Conservation (phyloP, 2,797 vertebrate species). For the Labeo calbasu region DNA sequence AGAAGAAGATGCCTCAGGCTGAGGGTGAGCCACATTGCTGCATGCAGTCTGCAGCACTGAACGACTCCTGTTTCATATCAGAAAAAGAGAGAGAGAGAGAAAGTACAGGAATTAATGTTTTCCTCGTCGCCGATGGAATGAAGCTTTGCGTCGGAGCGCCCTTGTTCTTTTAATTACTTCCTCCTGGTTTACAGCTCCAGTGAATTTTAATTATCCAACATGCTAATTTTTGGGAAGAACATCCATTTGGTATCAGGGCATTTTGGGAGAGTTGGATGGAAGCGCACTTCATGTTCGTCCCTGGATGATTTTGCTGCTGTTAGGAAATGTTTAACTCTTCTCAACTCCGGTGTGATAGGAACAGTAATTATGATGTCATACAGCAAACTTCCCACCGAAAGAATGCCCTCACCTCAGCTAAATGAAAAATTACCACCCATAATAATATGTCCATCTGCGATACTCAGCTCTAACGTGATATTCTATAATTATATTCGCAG, state of each 20-base stretch:
- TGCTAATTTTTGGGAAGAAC: conserved; percentile 68
- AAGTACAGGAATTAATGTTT: conserved; percentile 21
- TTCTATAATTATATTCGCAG: conserved; percentile 40
- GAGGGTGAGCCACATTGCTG: conserved; percentile 18
- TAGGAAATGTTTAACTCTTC: not conserved
- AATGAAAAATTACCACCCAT: conserved; percentile 48
- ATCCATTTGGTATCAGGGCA: conserved; percentile 56
- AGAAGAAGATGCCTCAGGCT: conserved; percentile 11
- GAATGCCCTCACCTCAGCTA: conserved; percentile 50
- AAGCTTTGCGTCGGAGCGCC: conserved; percentile 64
- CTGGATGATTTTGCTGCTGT: conserved; percentile 2
- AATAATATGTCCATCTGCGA: conserved; percentile 54
- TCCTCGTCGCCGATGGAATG: conserved; percentile 58
- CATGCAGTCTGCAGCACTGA: conserved; percentile 29
- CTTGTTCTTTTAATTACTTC: conserved; percentile 80
- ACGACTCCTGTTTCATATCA: conserved; percentile 36
- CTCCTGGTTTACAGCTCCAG: conserved; percentile 73
- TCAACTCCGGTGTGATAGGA: conserved; percentile 18
- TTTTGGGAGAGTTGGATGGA: conserved; percentile 53
- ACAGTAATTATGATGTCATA: conserved; percentile 51
- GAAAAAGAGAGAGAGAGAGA: conserved; percentile 5
- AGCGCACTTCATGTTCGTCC: not conserved
- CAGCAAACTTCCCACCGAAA: not conserved
- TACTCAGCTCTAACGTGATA: conserved; percentile 32
- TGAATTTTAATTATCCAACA: conserved; percentile 76